Percentiles rank a stretch among this genome's conserved stretches.
Evolutionary conservation across 2,113 vertebrate species (phyloP).

Genomic region (Notarius quadriscutis): DNA sequence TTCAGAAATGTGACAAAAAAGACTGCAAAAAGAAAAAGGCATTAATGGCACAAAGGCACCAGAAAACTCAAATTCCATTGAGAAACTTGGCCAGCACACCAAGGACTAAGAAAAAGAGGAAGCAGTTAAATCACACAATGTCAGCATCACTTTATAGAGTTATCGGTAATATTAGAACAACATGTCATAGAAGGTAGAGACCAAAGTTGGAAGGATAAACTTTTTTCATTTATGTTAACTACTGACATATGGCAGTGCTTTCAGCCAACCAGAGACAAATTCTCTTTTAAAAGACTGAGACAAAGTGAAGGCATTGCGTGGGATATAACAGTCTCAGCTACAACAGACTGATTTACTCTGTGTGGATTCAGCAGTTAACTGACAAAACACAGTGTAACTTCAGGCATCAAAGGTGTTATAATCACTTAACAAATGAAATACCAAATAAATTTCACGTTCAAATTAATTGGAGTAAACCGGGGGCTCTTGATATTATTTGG

Average conservation of each 20-base stretch:
- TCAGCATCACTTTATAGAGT: slow-evolving; percentile 54
- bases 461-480: not conserved
- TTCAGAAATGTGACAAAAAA: slow-evolving; percentile 36
- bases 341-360: slow-evolving; percentile 9
- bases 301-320: slow-evolving; percentile 29
- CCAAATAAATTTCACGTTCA: not conserved
- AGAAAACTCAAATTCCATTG: slow-evolving; percentile 34
- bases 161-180: slow-evolving; percentile 55
- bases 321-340: slow-evolving; percentile 36
- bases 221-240: slow-evolving; percentile 32
- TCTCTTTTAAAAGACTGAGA: slow-evolving; percentile 36
- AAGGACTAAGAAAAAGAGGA: slow-evolving; percentile 49
- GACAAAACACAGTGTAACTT: not conserved
- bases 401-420: not conserved
- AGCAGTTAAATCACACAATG: slow-evolving; percentile 56
- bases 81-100: slow-evolving; percentile 37
- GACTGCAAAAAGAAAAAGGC: not conserved
- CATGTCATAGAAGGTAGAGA: slow-evolving; percentile 41
- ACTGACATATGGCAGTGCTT: slow-evolving; percentile 29
- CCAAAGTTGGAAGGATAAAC: slow-evolving; percentile 24
- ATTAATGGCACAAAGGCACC: slow-evolving; percentile 31
- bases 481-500: not conserved
- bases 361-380: slow-evolving; percentile 18
- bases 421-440: not conserved
- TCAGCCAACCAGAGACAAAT: slow-evolving; percentile 40